Evolutionary conservation across 2,113 vertebrate genomes (phyloP).

Genomic region (Melospiza georgiana): DNA sequence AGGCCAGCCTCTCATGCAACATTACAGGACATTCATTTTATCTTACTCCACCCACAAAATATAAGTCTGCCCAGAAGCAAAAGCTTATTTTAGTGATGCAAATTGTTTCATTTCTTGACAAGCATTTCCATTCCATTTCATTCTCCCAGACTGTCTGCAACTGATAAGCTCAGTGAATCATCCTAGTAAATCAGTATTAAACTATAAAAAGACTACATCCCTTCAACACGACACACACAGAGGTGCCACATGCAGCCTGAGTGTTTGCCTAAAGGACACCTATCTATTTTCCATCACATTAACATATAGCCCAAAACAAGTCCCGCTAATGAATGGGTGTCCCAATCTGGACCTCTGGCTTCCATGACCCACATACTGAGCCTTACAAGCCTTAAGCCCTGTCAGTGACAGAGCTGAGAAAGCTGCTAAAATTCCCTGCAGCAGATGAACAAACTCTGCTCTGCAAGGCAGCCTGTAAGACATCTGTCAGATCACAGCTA

Average conservation of each 20-base stretch:
- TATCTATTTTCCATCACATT: not conserved
- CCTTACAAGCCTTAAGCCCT: not conserved
- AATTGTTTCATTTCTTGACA: constrained; percentile 43
- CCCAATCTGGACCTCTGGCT: not conserved
- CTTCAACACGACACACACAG: not conserved
- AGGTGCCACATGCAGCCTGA: not conserved
- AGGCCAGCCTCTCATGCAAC: not conserved
- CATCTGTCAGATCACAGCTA: not conserved
- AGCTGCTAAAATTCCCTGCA: not conserved
- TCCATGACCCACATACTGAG: fast-evolving
- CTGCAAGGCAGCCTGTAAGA: not conserved
- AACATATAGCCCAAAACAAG: not conserved
- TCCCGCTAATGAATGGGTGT: not conserved
- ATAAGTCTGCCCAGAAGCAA: constrained; percentile 10
- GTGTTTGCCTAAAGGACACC: not conserved
- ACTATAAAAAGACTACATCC: not conserved
- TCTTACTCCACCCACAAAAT: constrained; percentile 20
- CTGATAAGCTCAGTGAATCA: constrained; percentile 61
- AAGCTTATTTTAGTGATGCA: constrained; percentile 16
- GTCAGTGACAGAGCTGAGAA: not conserved
- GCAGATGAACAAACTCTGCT: not conserved
- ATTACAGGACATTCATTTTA: not conserved
- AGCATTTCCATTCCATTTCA: constrained; percentile 9
- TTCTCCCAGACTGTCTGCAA: constrained; percentile 51
- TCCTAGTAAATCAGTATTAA: not conserved